Percentiles rank a stretch among this genome's conserved stretches.
Evolutionary conservation across 2,888 invertebrate genomes (phyloP).

Genomic region (Rhaphigaster nebulosa): DNA sequence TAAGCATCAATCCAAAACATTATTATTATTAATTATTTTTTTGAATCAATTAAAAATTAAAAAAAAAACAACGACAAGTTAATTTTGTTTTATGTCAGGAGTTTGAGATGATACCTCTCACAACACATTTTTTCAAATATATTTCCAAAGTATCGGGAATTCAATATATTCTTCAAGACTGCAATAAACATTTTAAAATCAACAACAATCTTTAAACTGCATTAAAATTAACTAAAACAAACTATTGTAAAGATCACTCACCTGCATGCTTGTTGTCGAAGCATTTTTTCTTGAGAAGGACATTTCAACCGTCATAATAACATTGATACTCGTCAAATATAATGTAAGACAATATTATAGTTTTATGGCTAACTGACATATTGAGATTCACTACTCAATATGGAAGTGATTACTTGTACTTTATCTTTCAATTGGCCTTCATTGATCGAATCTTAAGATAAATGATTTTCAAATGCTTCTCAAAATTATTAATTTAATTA

Average conservation of each 20-base stretch:
- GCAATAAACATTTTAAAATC: too few species aligned
- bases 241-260: not conserved
- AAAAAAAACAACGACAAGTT: not conserved
- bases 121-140: not conserved
- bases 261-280: not conserved
- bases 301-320: conserved; percentile 8
- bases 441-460: not conserved
- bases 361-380: not conserved
- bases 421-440: not conserved
- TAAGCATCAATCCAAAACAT: too few species aligned
- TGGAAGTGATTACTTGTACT: not conserved
- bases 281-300: not conserved
- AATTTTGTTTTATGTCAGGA: not conserved
- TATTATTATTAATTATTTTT: too few species aligned
- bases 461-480: not conserved
- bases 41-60: too few species aligned
- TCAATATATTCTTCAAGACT: too few species aligned
- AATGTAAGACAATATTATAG: not conserved
- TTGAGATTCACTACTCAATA: not conserved
- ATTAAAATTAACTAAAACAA: too few species aligned
- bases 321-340: not conserved
- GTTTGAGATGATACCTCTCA: not conserved
- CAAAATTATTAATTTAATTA: not conserved
- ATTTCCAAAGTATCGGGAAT: too few species aligned
- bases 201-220: too few species aligned